Conservation (phyloP, 35 echinoderm and acorn worm genomes). For the Anneissia japonica region DNA sequence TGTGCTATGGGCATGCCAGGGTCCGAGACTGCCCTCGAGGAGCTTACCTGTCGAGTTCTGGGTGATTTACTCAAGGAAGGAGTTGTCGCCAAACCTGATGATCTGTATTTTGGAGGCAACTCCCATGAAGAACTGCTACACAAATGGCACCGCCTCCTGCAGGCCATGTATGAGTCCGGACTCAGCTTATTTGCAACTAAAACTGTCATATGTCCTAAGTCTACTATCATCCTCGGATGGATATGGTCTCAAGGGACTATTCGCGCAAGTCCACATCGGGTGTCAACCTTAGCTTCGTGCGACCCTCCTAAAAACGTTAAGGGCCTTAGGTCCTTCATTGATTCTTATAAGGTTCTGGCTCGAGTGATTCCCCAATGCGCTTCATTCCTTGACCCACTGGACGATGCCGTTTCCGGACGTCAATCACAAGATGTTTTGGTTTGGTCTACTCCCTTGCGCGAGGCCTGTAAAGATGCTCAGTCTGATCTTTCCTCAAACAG, state of each 20-base stretch:
- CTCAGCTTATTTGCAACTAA: background rate
- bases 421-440: conserved; percentile 24
- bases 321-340: conserved; percentile 38
- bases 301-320: conserved; percentile 16
- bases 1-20: conserved; percentile 54
- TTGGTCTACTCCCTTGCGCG: conserved; percentile 32
- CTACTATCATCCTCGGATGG: conserved; percentile 27
- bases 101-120: conserved; percentile 34
- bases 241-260: conserved; percentile 46
- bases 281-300: conserved; percentile 21
- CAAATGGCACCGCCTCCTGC: conserved; percentile 17
- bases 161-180: background rate
- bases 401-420: conserved; percentile 25
- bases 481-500: conserved; percentile 10
- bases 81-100: conserved; percentile 35
- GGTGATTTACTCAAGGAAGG: conserved; percentile 37
- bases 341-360: conserved; percentile 44
- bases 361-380: conserved; percentile 23
- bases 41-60: conserved; percentile 27
- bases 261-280: conserved; percentile 10
- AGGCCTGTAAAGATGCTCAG: conserved; percentile 24
- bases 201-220: conserved; percentile 10
- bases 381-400: conserved; percentile 24
- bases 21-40: conserved; percentile 20
- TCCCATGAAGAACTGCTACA: conserved; percentile 10